These are phyloP conservation scores for Sphaerophoria taeniata DNA, from an alignment of 2,888 invertebrate species.

Conservation along the genomic window DNA sequence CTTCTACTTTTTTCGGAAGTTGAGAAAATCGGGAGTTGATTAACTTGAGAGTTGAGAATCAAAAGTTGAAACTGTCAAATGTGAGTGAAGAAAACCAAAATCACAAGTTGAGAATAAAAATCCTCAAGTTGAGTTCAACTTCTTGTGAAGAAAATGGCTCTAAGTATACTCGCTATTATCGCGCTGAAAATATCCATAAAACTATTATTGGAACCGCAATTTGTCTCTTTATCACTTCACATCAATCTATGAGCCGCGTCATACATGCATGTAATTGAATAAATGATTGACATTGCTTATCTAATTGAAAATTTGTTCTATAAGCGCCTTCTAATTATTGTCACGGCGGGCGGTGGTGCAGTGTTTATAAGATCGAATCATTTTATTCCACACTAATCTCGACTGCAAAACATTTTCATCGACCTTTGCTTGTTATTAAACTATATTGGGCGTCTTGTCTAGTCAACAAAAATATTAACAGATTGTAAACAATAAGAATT, in stretches of 20 bases:
- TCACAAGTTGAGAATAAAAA: too few relatives aligned
- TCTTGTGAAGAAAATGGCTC: too few relatives aligned
- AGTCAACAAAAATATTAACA: conserved; percentile 25
- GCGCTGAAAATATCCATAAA: not conserved
- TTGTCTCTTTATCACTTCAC: conserved; percentile 16
- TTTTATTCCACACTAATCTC: conserved; percentile 36
- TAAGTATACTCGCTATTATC: too few relatives aligned
- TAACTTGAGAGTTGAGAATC: too few relatives aligned
- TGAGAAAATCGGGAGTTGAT: too few relatives aligned
- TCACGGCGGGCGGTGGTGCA: too few relatives aligned
- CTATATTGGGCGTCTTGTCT: conserved; percentile 4
- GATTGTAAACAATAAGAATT: conserved; percentile 5
- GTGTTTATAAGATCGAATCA: conserved; percentile 45
- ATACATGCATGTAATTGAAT: conserved; percentile 28
- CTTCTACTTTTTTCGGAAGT: too few relatives aligned
- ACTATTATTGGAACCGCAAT: not conserved
- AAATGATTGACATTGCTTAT: conserved; percentile 28
- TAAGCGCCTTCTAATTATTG: conserved; percentile 34
- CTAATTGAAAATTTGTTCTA: conserved; percentile 3
- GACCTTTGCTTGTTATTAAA: conserved; percentile 34
- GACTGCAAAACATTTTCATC: conserved; percentile 48
- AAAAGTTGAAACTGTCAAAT: too few relatives aligned
- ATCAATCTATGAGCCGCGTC: conserved; percentile 10
- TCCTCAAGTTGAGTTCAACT: too few relatives aligned
- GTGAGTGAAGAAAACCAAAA: too few relatives aligned